A percentile compares a stretch with the other conserved stretches of the same genome.
Conservation (phyloP, 2,113 vertebrate species). For the Eublepharis macularius region DNA sequence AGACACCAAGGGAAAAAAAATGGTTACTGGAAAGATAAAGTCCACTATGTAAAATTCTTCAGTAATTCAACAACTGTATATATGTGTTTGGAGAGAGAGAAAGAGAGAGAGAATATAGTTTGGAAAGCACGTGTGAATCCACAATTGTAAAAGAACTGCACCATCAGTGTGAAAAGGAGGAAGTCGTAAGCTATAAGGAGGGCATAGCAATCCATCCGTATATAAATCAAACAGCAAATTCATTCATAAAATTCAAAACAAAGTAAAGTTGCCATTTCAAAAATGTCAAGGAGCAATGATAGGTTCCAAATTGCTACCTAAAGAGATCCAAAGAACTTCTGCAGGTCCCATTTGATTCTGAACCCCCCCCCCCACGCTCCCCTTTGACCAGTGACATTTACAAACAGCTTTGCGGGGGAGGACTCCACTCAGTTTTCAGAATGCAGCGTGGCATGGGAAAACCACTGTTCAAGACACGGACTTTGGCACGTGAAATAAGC, state of each 20-base stretch:
- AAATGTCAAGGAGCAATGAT: neutral
- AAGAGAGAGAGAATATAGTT: constrained; percentile 20
- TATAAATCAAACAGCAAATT: constrained; percentile 4
- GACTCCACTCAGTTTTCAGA: neutral
- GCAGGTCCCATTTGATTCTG: too few relatives aligned
- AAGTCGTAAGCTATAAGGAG: neutral
- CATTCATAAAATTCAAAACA: constrained; percentile 19
- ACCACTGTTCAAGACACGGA: neutral
- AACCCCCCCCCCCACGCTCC: neutral
- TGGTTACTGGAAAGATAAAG: constrained; percentile 75
- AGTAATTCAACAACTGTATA: constrained; percentile 54
- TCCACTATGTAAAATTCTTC: constrained; percentile 69
- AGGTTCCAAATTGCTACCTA: neutral
- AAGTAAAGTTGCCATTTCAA: constrained; percentile 32
- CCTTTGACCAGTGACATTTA: neutral
- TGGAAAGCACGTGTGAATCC: neutral
- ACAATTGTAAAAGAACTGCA: constrained; percentile 11
- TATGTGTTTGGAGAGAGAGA: constrained; percentile 27
- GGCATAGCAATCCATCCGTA: constrained; percentile 19
- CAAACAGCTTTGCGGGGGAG: neutral
- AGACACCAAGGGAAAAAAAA: constrained; percentile 75
- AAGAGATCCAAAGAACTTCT: neutral
- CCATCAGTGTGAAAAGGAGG: constrained; percentile 13
- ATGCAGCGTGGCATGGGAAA: neutral
- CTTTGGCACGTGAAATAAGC: neutral